Conservation (phyloP, 2,113 vertebrate species). For the Hemiprocne comata region DNA sequence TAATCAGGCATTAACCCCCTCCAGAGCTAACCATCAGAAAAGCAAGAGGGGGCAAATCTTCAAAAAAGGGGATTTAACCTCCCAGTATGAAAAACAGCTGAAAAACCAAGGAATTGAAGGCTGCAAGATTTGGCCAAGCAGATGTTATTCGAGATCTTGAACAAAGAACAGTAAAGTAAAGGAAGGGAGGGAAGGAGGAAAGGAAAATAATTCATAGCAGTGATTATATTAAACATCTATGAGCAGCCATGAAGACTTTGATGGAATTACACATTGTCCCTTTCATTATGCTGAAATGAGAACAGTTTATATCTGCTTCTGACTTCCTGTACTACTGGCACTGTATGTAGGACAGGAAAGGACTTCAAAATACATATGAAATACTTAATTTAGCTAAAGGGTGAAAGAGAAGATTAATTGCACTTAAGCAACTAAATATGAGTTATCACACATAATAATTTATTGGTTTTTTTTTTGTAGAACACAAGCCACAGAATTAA, state of each 20-base stretch:
- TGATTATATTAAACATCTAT: neutral
- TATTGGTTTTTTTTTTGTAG: neutral
- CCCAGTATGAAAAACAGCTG: neutral
- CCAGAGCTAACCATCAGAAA: neutral
- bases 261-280: neutral
- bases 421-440: neutral
- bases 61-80: neutral
- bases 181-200: neutral
- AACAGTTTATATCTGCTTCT: neutral
- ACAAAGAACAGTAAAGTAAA: neutral
- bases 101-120: neutral
- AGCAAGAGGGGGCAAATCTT: neutral
- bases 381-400: neutral
- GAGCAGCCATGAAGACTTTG: neutral
- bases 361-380: neutral
- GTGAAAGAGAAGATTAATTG: neutral
- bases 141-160: neutral
- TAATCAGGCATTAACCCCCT: neutral
- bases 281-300: neutral
- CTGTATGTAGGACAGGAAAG: neutral
- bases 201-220: neutral
- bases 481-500: neutral
- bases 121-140: neutral
- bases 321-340: neutral
- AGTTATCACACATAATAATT: neutral